Conservation (phyloP, 2,888 invertebrate species). For the Antitype chi region DNA sequence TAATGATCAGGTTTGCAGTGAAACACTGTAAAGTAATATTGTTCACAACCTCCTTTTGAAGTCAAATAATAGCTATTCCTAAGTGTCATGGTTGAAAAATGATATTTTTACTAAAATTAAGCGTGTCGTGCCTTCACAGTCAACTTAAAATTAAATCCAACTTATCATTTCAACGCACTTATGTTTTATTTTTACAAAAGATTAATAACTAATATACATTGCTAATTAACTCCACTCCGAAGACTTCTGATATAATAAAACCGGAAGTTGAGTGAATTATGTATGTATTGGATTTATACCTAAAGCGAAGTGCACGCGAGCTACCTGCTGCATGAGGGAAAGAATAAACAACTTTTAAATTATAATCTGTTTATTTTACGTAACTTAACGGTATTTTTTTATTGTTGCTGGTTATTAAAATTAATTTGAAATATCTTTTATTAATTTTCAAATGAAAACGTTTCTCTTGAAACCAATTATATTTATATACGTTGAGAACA, state of each 20-base stretch:
- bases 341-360: constrained; percentile 13
- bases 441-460: neutral
- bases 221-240: constrained; percentile 22
- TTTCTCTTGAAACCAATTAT: neutral
- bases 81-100: neutral
- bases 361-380: neutral
- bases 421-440: neutral
- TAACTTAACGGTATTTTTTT: neutral
- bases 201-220: constrained; percentile 7
- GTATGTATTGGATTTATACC: constrained; percentile 30
- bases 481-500: neutral
- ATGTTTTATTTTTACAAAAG: constrained; percentile 6
- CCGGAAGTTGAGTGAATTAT: constrained; percentile 57
- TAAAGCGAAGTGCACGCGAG: constrained; percentile 27
- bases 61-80: neutral
- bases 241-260: constrained; percentile 42
- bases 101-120: neutral
- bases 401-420: neutral
- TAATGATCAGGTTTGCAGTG: neutral
- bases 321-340: constrained; percentile 12
- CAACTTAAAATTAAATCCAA: neutral
- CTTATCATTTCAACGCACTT: neutral
- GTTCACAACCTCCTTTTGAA: neutral
- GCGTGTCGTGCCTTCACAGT: neutral
- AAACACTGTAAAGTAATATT: neutral